Evolutionary conservation across 2,797 vertebrate species (phyloP).

Genomic region (Rhyacichthys aspro): DNA sequence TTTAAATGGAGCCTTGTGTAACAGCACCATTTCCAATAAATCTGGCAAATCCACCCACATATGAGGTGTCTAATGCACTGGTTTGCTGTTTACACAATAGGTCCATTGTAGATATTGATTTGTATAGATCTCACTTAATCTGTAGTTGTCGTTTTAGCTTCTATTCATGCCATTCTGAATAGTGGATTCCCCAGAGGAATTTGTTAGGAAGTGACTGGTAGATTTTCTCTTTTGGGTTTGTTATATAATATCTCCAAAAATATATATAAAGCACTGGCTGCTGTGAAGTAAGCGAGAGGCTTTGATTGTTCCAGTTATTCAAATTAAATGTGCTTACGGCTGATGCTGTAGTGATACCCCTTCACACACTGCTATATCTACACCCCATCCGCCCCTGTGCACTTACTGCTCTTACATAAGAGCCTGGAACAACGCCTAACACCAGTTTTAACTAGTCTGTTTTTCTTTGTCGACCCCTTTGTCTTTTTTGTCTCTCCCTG

Average conservation of each 20-base stretch:
- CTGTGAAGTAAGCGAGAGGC: neutral
- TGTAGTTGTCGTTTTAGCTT: too few relatives aligned
- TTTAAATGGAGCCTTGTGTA: conserved; percentile 27
- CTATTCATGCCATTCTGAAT: neutral
- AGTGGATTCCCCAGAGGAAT: neutral
- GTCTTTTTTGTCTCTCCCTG: conserved; percentile 28
- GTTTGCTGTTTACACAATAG: neutral
- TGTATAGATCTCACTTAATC: conserved; percentile 7
- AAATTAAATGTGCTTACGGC: conserved; percentile 23
- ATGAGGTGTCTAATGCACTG: neutral
- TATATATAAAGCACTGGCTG: neutral
- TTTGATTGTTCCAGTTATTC: neutral
- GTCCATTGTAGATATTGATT: neutral
- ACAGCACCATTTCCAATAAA: conserved; percentile 16
- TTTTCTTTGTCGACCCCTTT: conserved; percentile 22
- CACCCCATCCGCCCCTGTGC: conserved; percentile 30
- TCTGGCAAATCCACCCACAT: neutral
- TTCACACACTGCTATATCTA: conserved; percentile 13
- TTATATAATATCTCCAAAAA: conserved; percentile 19
- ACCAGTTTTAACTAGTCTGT: conserved; percentile 38
- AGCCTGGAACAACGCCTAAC: conserved; percentile 30
- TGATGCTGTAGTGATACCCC: conserved; percentile 9
- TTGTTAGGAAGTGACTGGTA: neutral
- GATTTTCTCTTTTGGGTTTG: conserved; percentile 6
- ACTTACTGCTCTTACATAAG: conserved; percentile 71